Evolutionary conservation across 2,113 vertebrate genomes (phyloP).

Genomic region (Pogona vitticeps): DNA sequence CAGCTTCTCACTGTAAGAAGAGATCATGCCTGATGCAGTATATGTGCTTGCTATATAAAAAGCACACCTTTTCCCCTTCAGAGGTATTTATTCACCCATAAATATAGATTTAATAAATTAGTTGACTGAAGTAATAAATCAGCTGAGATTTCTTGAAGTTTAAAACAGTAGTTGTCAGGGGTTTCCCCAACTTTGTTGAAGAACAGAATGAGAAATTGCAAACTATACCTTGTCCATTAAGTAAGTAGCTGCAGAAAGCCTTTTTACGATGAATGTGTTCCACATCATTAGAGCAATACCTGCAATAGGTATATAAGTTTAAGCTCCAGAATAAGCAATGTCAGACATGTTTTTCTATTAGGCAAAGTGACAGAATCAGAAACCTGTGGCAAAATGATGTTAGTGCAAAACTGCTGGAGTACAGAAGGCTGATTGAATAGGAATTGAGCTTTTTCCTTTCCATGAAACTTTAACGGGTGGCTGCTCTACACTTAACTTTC

Average conservation of each 20-base stretch:
- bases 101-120: background rate
- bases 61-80: background rate
- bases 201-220: background rate
- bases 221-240: constrained; percentile 92
- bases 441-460: background rate
- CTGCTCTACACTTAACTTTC: background rate
- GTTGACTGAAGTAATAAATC: background rate
- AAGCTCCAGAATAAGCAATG: background rate
- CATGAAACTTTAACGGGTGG: background rate
- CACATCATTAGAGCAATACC: constrained; percentile 97
- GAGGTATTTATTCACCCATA: background rate
- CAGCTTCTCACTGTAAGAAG: background rate
- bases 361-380: background rate
- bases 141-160: constrained; percentile 4
- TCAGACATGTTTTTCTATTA: background rate
- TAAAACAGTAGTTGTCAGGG: background rate
- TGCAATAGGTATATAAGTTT: constrained; percentile 59
- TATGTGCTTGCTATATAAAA: background rate
- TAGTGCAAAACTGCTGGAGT: background rate
- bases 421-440: background rate
- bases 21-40: background rate
- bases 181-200: background rate
- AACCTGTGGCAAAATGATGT: background rate
- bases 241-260: constrained; percentile 90
- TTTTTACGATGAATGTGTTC: constrained; percentile 95